Base-by-base conservation (phyloP, 2,888 invertebrate genomes). In the Perizoma flavofasciatum region DNA sequence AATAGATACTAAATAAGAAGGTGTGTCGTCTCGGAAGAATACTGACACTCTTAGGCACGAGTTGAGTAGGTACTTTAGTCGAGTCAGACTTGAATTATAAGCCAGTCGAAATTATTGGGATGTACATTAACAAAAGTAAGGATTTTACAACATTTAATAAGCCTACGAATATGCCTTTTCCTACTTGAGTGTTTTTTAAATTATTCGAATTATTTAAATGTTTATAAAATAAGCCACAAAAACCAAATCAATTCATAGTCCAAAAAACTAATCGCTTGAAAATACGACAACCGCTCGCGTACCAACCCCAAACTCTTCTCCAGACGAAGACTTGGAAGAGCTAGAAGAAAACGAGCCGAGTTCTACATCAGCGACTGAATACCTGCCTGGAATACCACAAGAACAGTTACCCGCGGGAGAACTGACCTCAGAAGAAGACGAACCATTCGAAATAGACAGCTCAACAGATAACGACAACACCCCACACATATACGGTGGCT, bases 261-360 rank as follows among this genome's bases (percentile, higher is more conserved):
- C 9, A 50, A 55, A 66, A 61, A 61, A 33, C 22, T 3, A 22
- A 35, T 56, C 49, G 8, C 61, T 11, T 74, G 74, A 81, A 87
- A 89, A 87, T 88, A 90, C 89, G 91, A 89, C 89, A 89, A 89
- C 88, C 87, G 81, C 82, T 75, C 78, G 78, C 78, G 73, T 66
- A 68, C 77, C 78, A 79, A 77, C 74, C 69, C 48, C 56, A 70
- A 65, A 83, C 68, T 74, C 65, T 84, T 82, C 74, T 77, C 71
- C 87, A 90, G 89, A 89, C 85, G 88, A 89, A 81, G 86, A 85
- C 69, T 78, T 79, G 72, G 87, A 86, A 80, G 87, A 83, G 65
- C 76, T 78, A 74, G 87, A 87, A 83, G 88, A 82, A 70, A 86
- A 85, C 69, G 87, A 84, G 73, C 79, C 80, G 67, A 80, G 55